Conservation (phyloP, 2,113 vertebrate species). For the Euleptes europaea region DNA sequence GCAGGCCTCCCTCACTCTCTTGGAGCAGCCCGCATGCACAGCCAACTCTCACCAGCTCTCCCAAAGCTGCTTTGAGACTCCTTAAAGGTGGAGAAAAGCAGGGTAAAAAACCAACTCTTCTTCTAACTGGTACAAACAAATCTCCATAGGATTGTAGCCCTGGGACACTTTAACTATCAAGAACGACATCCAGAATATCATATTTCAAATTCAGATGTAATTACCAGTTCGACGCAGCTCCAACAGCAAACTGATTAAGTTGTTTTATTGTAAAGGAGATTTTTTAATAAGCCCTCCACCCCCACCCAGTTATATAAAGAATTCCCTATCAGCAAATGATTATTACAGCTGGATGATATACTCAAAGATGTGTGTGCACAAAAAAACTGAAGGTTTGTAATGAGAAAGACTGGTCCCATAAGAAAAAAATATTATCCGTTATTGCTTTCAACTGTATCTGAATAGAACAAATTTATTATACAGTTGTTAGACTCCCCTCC, state of each 20-base stretch:
- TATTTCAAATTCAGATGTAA: constrained; percentile 59
- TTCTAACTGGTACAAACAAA: constrained; percentile 69
- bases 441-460: background rate
- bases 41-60: too few species aligned
- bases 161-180: constrained; percentile 62
- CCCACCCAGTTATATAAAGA: constrained; percentile 16
- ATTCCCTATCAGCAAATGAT: constrained; percentile 6
- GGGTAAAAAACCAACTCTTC: too few species aligned
- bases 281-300: background rate
- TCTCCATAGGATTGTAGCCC: constrained; percentile 66
- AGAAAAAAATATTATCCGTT: background rate
- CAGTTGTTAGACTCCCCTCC: background rate
- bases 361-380: background rate
- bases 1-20: too few species aligned
- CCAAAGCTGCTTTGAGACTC: too few species aligned
- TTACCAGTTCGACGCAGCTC: constrained; percentile 67
- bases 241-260: constrained; percentile 65
- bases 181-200: constrained; percentile 57
- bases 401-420: fast-evolving
- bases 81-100: too few species aligned
- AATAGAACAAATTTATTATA: fast-evolving
- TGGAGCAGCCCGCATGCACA: too few species aligned
- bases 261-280: constrained; percentile 41
- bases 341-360: constrained; percentile 9
- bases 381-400: background rate